Base-by-base conservation (phyloP, 1,140 invertebrate genomes). In the Bombus consobrinus region DNA sequence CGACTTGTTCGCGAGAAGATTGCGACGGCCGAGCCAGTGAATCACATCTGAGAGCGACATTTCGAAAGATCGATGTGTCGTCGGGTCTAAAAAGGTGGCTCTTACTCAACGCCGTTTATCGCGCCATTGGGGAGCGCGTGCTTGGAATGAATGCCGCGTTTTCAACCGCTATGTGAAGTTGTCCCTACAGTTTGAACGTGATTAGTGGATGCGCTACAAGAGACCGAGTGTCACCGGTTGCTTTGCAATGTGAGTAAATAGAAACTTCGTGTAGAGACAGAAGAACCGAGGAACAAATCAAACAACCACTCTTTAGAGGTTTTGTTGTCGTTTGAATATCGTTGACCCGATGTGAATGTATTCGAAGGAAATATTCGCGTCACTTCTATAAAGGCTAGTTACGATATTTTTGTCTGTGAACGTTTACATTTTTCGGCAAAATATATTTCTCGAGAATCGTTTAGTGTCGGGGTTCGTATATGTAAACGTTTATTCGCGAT, bases 21-120 rank as follows among this genome's bases (percentile, higher is more conserved):
- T 69, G 32, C 78, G 18, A 73, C 25, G 41, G 18, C 74, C 47
- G 66, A 41, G 43, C 75, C 43, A 57, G 84, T 83, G 87, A 86
- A 76, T 86, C 75, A 37, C 72, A 22, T 53, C 15, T 43, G 57
- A 59, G 73, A 76, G 73, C 66, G 85, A 83, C 68, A 72, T 89
- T 83, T 82, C 83, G 80, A 77, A 89, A 89, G 87, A 88, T 66
- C 77, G 72, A 77, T 81, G 77, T 66, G 81, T 83, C 64, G 87
- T 71, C 72, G 73, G 64, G 39, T 77, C 68, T 87, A 53, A 83
- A 89, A 89, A 87, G 62, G 71, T 77, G 41, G 71, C 72, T 83
- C 69, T 89, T 84, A 64, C 88, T 87, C 80, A 83, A 89, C 77
- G 53, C 64, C 28, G 43, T 89, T 89, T 87, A 77, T 89, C 87